Conservation (phyloP, 2,888 invertebrate genomes). For the Scaptomyza tumidula region DNA sequence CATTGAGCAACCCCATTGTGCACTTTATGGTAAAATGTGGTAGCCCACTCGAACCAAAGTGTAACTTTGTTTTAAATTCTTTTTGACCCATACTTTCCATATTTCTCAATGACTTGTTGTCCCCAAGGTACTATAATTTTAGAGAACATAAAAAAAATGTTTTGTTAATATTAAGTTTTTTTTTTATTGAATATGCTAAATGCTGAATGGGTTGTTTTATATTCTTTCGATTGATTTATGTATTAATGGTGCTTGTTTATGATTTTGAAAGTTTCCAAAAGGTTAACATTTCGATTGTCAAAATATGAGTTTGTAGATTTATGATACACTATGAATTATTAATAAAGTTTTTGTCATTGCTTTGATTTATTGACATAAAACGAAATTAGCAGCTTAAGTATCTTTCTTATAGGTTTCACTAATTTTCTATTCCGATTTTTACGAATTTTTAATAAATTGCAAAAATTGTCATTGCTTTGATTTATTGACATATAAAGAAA, state of each 20-base stretch:
- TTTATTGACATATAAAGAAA: constrained; percentile 29
- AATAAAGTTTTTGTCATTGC: constrained; percentile 10
- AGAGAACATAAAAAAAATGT: constrained; percentile 23
- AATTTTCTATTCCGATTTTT: not conserved
- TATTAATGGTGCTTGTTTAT: not conserved
- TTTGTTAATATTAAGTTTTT: constrained; percentile 18
- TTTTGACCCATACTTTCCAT: constrained; percentile 21
- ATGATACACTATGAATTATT: constrained; percentile 8
- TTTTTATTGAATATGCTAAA: constrained; percentile 3
- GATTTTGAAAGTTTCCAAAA: constrained; percentile 20
- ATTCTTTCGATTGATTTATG: constrained; percentile 44
- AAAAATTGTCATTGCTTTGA: constrained; percentile 31
- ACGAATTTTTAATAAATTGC: not conserved
- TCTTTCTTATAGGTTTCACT: not conserved
- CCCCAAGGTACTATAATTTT: constrained; percentile 40
- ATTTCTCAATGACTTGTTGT: constrained; percentile 22
- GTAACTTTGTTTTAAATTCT: constrained; percentile 11
- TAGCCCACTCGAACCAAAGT: constrained; percentile 40
- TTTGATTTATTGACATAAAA: constrained; percentile 40
- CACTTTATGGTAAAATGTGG: constrained; percentile 49
- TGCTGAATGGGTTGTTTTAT: constrained; percentile 21
- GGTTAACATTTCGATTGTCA: constrained; percentile 8
- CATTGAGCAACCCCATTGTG: constrained; percentile 30
- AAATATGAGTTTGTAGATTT: constrained; percentile 25
- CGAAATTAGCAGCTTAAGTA: constrained; percentile 17